Evolutionary conservation across 2,888 invertebrate genomes (phyloP).

Genomic region (Metopia argyrocephala): DNA sequence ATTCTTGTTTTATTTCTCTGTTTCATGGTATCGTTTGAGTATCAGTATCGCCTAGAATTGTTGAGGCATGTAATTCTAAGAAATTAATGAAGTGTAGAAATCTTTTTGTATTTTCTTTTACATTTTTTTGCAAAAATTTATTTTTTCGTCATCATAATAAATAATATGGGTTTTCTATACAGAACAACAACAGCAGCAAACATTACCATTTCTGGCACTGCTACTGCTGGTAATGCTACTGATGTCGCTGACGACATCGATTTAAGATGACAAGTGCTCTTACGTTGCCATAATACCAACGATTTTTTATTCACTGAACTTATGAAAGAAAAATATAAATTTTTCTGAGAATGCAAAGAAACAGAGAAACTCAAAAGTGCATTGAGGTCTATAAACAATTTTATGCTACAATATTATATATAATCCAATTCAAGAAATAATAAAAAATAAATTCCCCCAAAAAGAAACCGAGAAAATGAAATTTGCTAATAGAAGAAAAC

Average conservation of each 20-base stretch:
- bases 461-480: background rate
- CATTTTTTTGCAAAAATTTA: background rate
- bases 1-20: conserved; percentile 1
- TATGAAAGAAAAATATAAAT: conserved; percentile 17
- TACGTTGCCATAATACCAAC: background rate
- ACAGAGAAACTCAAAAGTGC: conserved; percentile 16
- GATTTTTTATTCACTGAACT: conserved; percentile 24
- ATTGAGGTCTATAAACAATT: conserved; percentile 51
- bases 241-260: conserved; percentile 47
- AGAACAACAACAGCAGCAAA: background rate
- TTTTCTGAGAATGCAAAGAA: background rate
- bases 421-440: conserved; percentile 35
- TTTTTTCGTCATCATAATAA: conserved; percentile 44
- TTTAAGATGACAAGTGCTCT: conserved; percentile 50
- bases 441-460: background rate
- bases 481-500: background rate
- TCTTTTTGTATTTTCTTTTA: conserved; percentile 24
- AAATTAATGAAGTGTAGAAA: conserved; percentile 56
- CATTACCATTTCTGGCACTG: background rate
- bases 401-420: conserved; percentile 33
- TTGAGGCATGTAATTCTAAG: conserved; percentile 53
- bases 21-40: conserved; percentile 16
- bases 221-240: conserved; percentile 2
- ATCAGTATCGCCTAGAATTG: conserved; percentile 32
- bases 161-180: conserved; percentile 22